Conservation (phyloP, 2,888 invertebrate genomes). For the Temnothorax unifasciatus region DNA sequence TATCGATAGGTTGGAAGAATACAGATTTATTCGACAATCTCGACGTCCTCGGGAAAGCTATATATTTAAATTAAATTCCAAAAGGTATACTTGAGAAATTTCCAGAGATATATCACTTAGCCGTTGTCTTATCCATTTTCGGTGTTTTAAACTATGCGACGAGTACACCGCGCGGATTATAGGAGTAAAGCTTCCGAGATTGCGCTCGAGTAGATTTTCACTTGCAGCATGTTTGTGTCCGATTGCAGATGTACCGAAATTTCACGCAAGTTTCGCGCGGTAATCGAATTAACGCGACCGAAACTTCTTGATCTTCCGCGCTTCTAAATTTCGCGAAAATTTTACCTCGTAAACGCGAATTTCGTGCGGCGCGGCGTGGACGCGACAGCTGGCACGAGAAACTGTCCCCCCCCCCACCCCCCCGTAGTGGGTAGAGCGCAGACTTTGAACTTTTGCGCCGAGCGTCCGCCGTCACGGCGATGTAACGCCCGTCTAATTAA, state of each 20-base stretch:
- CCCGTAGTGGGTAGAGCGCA: conserved; percentile 24
- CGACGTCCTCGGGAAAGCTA: not conserved
- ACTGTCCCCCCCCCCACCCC: conserved; percentile 1
- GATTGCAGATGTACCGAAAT: conserved; percentile 46
- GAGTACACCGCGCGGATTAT: not conserved
- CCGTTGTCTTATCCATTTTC: not conserved
- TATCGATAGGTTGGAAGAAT: conserved; percentile 65
- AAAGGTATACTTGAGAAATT: not conserved
- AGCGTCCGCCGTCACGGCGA: conserved; percentile 69
- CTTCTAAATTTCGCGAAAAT: conserved; percentile 53
- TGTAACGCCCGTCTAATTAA: conserved; percentile 83
- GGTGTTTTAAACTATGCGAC: conserved; percentile 16
- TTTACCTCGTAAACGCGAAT: conserved; percentile 54
- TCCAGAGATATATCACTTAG: not conserved
- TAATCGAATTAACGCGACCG: conserved; percentile 53
- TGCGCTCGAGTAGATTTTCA: conserved; percentile 30
- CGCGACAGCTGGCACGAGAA: conserved; percentile 53
- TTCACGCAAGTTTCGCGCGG: conserved; percentile 49
- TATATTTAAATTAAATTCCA: conserved; percentile 1
- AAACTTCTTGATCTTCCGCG: conserved; percentile 54
- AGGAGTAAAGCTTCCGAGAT: not conserved
- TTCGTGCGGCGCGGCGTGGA: conserved; percentile 47
- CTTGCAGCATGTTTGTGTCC: conserved; percentile 36
- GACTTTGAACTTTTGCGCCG: conserved; percentile 68
- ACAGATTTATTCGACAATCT: conserved; percentile 4